Evolutionary conservation across 2,888 invertebrate species (phyloP), one percentile per base, ranked within the genome.

Genomic region (Lottia scabra): DNA sequence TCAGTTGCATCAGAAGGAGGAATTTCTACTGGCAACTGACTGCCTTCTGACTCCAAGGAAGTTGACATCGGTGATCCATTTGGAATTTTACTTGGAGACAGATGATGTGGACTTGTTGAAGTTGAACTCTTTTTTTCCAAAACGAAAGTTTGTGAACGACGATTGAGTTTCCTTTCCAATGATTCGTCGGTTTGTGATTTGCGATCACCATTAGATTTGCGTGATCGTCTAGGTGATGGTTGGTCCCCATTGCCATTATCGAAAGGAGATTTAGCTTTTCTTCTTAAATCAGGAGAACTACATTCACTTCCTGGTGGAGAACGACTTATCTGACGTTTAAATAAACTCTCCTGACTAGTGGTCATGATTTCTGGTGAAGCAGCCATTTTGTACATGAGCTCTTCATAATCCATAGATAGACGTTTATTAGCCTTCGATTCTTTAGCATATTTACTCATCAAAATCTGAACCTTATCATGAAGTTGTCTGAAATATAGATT

Each of bases 341-440:
- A 75, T 43, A 83, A 73, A 65, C 80, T 83, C 48, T 86, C 86
- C 56, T 77, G 72, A 15, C 83, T 82, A 10, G 80, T 82, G 5
- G 69, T 69, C 38, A 70, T 74, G n/a, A 82, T 70, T 27, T 84
- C 84, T 3, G 78, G 73, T 5, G 78, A 74, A 70, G 85, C 83
- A 15, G 79, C 82, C 73, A 97, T 92, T 86, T 94, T 94, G 93
- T 95, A 97, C 83, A 95, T 93, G 2, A 97, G 92, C 89, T 96
- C 95, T 90, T 97, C 97, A 87, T 96, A 96, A 86, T 95, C 93
- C 85, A 95, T 94, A 0, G 93, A 92, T 65, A 96, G 90, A 1
- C 95, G 91, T 75, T 94, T 93, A 84, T 95, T 95, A 79, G 94
- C 94, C 84, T 95, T 94, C 1, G 93, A 91, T 87, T 96, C 95